phyloP scores from a whole-genome alignment of 2,888 invertebrate species.

The Tineola bisselliella region DNA sequence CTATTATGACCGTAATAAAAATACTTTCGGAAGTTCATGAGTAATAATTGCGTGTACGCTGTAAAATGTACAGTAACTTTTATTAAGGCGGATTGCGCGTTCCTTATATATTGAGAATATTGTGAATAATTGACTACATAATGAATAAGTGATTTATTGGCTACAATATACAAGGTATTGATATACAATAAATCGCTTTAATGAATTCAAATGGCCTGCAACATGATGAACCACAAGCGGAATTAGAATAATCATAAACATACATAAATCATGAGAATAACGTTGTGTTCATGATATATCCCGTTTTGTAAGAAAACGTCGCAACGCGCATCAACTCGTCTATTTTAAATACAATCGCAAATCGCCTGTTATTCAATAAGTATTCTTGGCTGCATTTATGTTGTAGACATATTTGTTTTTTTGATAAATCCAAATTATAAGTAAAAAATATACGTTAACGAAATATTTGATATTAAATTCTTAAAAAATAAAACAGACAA shows the following conservation, averaged over 20 bases:
- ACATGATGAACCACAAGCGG: background rate
- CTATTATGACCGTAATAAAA: too few species aligned
- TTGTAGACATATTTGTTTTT: background rate
- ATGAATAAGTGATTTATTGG: too few species aligned
- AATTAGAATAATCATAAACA: background rate
- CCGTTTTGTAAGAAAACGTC: slow-evolving; percentile 8
- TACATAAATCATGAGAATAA: slow-evolving; percentile 10
- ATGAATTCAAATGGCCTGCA: background rate
- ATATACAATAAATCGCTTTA: background rate
- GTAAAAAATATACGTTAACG: too few species aligned
- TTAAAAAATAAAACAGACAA: too few species aligned
- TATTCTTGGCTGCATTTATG: background rate
- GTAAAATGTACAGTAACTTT: too few species aligned
- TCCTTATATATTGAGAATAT: too few species aligned
- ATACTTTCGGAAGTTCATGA: too few species aligned
- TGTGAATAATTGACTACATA: too few species aligned
- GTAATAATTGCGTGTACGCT: too few species aligned
- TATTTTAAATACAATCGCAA: slow-evolving; percentile 4
- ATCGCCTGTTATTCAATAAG: background rate
- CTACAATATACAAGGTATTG: background rate
- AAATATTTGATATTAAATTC: too few species aligned
- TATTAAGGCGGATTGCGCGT: too few species aligned
- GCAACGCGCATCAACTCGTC: background rate
- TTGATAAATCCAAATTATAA: too few species aligned
- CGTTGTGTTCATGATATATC: slow-evolving; percentile 1